phyloP scores from a whole-genome alignment of 2,888 invertebrate species.

The Dexiosoma caninum region DNA sequence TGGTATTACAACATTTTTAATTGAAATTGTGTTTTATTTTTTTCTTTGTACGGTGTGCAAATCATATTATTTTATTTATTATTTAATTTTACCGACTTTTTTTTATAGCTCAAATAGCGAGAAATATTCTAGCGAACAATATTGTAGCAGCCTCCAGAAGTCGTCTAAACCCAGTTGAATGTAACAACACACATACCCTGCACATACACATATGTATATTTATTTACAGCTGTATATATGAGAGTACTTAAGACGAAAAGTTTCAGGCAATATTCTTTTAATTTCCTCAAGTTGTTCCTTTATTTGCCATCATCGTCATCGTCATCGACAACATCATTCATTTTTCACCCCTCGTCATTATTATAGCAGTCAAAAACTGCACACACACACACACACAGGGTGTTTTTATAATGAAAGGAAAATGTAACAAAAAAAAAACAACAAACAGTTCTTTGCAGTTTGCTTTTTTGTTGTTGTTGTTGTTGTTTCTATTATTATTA shows the following conservation, averaged over 20 bases:
- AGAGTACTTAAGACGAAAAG: conserved; percentile 1
- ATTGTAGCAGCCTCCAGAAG: too few species aligned
- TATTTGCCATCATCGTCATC: conserved; percentile 22
- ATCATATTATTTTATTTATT: too few species aligned
- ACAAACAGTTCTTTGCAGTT: conserved; percentile 17
- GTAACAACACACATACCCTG: conserved; percentile 2
- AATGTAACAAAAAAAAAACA: conserved; percentile 31
- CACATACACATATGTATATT: neutral
- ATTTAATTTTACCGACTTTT: too few species aligned
- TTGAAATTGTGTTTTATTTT: too few species aligned
- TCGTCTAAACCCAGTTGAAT: too few species aligned
- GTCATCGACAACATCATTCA: conserved; percentile 30
- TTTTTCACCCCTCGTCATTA: conserved; percentile 22
- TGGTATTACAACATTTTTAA: too few species aligned
- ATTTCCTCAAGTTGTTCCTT: conserved; percentile 43
- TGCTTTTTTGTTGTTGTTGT: too few species aligned
- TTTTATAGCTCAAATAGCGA: too few species aligned
- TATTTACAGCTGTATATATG: neutral
- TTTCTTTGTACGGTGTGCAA: too few species aligned
- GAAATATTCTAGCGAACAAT: too few species aligned
- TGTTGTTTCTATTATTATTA: conserved; percentile 2
- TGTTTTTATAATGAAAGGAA: conserved; percentile 2
- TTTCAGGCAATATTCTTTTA: conserved; percentile 47
- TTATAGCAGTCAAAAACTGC: conserved; percentile 35
- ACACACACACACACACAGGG: too few species aligned